A percentile compares a stretch with the other conserved stretches of the same genome.
Evolutionary conservation across 2,888 invertebrate species (phyloP).

Genomic region (Thecophora atra): DNA sequence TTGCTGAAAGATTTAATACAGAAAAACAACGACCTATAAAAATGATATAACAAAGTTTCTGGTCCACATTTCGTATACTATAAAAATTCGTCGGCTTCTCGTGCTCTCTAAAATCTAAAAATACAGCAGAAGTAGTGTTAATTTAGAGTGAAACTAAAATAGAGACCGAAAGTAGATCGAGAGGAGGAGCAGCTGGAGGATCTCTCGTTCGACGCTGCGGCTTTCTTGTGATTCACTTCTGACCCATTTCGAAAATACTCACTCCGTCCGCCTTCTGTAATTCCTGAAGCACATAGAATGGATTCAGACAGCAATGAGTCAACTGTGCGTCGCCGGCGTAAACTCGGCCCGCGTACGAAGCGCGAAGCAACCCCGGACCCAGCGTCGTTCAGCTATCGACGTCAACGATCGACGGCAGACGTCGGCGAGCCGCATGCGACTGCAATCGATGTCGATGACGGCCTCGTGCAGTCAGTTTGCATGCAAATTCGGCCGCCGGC

Average conservation of each 20-base stretch:
- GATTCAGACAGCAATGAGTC: conserved; percentile 54
- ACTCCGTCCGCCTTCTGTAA: neutral
- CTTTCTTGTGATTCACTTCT: too few relatives aligned
- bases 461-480: conserved; percentile 48
- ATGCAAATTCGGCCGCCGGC: conserved; percentile 61
- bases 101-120: conserved; percentile 33
- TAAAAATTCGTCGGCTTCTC: neutral
- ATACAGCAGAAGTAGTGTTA: conserved; percentile 24
- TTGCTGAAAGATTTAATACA: too few relatives aligned
- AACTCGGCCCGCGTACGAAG: conserved; percentile 67
- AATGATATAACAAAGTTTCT: conserved; percentile 22
- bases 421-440: conserved; percentile 55
- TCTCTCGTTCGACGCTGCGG: too few relatives aligned
- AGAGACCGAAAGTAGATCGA: neutral
- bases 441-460: conserved; percentile 44
- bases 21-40: neutral
- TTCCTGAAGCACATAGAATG: conserved; percentile 27
- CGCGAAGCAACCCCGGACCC: conserved; percentile 73
- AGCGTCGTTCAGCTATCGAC: neutral
- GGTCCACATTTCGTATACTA: conserved; percentile 25
- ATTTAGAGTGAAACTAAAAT: neutral
- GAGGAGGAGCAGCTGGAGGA: neutral
- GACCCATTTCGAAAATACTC: too few relatives aligned
- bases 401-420: conserved; percentile 47
- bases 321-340: conserved; percentile 71